Conservation (phyloP, 2,797 vertebrate species). For the Ambastaia sidthimunki region DNA sequence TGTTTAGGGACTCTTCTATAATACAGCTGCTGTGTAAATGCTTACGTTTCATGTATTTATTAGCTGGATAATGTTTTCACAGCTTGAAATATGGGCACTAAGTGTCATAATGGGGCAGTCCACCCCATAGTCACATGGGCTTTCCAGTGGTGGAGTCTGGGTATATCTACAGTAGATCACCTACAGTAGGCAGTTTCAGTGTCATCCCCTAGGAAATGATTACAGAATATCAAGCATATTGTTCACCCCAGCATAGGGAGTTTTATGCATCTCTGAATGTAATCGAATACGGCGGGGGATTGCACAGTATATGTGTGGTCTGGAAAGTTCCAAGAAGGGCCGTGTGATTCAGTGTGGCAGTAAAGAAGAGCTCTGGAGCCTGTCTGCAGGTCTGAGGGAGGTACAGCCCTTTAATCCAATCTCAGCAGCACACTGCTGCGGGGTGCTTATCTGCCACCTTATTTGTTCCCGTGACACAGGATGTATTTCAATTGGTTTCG, state of each 20-base stretch:
- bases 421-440: slow-evolving; percentile 37
- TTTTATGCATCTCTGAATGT: slow-evolving; percentile 7
- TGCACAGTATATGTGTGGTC: slow-evolving; percentile 33
- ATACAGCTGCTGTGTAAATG: slow-evolving; percentile 9
- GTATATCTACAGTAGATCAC: not conserved
- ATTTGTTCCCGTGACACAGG: slow-evolving; percentile 37
- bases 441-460: slow-evolving; percentile 28
- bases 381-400: slow-evolving; percentile 29
- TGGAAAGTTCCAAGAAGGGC: slow-evolving; percentile 44
- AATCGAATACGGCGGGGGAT: slow-evolving; percentile 20
- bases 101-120: slow-evolving; percentile 13
- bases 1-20: slow-evolving; percentile 15
- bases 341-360: slow-evolving; percentile 39
- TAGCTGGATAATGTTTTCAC: slow-evolving; percentile 19
- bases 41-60: slow-evolving; percentile 8
- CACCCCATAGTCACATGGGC: not conserved
- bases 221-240: slow-evolving; percentile 29
- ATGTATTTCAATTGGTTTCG: slow-evolving; percentile 30
- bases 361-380: slow-evolving; percentile 31
- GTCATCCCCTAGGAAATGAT: slow-evolving; percentile 9
- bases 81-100: not conserved
- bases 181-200: not conserved
- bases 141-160: not conserved
- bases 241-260: not conserved
- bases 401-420: slow-evolving; percentile 44